These are phyloP conservation scores for Chaunax sp. DNA, from an alignment of 2,797 vertebrate species.

Conservation along the genomic window DNA sequence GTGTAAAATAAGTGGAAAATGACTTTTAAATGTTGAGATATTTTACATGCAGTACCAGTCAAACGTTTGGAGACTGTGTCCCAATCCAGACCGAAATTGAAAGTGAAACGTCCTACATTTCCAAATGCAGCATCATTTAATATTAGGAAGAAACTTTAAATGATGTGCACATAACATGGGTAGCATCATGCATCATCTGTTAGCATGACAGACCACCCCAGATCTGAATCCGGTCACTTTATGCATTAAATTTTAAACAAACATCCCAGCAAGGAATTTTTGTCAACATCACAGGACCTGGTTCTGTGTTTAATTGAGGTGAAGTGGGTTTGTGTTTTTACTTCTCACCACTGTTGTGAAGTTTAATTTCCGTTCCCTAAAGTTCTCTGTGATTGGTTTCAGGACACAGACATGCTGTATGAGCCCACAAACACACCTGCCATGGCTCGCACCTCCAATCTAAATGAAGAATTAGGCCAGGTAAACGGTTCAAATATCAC, in stretches of 20 bases:
- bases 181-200: too few species aligned
- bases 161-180: too few species aligned
- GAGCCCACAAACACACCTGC: slow-evolving; percentile 95
- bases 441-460: slow-evolving; percentile 97
- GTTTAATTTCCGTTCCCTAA: not conserved
- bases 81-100: too few species aligned
- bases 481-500: slow-evolving; percentile 71
- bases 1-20: too few species aligned
- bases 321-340: not conserved
- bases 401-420: slow-evolving; percentile 98
- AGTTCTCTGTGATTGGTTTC: slow-evolving; percentile 37
- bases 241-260: slow-evolving; percentile 52
- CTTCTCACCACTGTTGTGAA: not conserved
- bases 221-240: not conserved
- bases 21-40: too few species aligned
- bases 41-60: too few species aligned
- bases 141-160: too few species aligned
- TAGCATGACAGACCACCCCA: too few species aligned
- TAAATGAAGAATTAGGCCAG: slow-evolving; percentile 98
- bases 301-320: slow-evolving; percentile 13
- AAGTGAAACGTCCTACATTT: too few species aligned
- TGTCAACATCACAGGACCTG: slow-evolving; percentile 15
- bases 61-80: too few species aligned
- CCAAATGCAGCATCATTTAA: not conserved
- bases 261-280: slow-evolving; percentile 30